phyloP scores from a whole-genome alignment of 2,888 invertebrate genomes.

The Leptinotarsa tumamoca region DNA sequence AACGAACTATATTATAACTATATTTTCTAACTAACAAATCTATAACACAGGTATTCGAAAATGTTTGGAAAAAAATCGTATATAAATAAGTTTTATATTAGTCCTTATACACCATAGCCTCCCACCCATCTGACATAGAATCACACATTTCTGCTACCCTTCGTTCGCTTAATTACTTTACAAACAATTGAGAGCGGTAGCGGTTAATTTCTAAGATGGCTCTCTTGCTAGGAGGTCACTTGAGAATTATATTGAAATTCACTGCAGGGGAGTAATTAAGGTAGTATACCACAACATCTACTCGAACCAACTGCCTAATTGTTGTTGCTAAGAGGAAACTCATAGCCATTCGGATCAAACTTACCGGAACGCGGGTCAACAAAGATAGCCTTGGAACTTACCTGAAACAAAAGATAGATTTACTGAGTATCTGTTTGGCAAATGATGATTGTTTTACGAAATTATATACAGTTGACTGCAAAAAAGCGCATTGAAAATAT shows the following conservation, averaged over 20 bases:
- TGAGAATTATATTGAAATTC: constrained; percentile 39
- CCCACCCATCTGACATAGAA: not conserved
- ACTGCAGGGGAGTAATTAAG: constrained; percentile 39
- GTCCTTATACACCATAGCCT: not conserved
- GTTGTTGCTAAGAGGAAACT: constrained; percentile 25
- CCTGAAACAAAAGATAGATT: constrained; percentile 35
- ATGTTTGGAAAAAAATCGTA: too few relatives aligned
- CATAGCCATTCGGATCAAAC: not conserved
- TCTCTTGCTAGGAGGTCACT: constrained; percentile 30
- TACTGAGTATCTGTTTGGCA: too few relatives aligned
- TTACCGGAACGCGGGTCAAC: constrained; percentile 24
- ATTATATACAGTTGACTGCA: too few relatives aligned
- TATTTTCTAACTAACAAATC: too few relatives aligned
- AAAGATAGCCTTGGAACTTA: constrained; percentile 19
- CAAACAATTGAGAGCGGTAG: constrained; percentile 19
- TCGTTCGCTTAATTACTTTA: constrained; percentile 8
- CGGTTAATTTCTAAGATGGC: constrained; percentile 27
- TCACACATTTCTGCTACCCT: not conserved
- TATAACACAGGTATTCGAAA: too few relatives aligned
- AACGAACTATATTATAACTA: too few relatives aligned
- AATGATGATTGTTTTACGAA: too few relatives aligned
- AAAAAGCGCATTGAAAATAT: too few relatives aligned
- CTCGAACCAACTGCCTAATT: constrained; percentile 9
- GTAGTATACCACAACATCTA: constrained; percentile 20
- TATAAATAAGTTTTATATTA: too few relatives aligned